Percentiles rank a stretch among this genome's conserved stretches.
Conservation (phyloP, 2,113 vertebrate species). For the Cisticola juncidis region DNA sequence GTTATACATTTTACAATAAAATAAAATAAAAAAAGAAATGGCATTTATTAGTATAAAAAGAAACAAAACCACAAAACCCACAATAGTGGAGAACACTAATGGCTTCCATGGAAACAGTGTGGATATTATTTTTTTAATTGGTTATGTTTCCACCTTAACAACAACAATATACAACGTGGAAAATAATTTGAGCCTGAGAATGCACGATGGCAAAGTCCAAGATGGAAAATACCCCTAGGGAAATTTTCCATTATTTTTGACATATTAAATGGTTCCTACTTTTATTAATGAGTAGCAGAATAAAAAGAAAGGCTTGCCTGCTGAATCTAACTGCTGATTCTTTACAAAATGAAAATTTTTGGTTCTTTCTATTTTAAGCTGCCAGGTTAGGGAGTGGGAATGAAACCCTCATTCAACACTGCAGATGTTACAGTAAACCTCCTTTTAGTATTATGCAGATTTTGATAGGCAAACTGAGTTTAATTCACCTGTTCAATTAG, state of each 20-base stretch:
- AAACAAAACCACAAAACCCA: not conserved
- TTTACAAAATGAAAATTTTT: not conserved
- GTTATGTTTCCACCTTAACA: not conserved
- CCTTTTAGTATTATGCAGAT: not conserved
- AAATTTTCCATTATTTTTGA: conserved; percentile 23
- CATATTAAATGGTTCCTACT: not conserved
- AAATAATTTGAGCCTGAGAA: not conserved
- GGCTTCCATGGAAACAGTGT: not conserved
- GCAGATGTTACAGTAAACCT: not conserved
- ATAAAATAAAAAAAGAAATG: conserved; percentile 14
- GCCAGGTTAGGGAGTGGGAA: rapidly evolving
- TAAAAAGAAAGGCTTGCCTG: not conserved
- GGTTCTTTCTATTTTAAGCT: not conserved
- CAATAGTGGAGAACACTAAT: not conserved
- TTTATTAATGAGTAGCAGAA: not conserved
- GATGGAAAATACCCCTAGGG: conserved; percentile 1
- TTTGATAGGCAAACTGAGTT: not conserved
- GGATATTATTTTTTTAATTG: conserved; percentile 46
- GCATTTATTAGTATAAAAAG: not conserved
- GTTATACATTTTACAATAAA: not conserved
- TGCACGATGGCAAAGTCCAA: not conserved
- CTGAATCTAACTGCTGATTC: not conserved
- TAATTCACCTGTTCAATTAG: not conserved
- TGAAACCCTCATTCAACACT: not conserved
- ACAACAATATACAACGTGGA: not conserved